Evolutionary conservation across 2,888 invertebrate genomes (phyloP), one percentile per base, ranked within the genome.

Genomic region (Alcis repandata): DNA sequence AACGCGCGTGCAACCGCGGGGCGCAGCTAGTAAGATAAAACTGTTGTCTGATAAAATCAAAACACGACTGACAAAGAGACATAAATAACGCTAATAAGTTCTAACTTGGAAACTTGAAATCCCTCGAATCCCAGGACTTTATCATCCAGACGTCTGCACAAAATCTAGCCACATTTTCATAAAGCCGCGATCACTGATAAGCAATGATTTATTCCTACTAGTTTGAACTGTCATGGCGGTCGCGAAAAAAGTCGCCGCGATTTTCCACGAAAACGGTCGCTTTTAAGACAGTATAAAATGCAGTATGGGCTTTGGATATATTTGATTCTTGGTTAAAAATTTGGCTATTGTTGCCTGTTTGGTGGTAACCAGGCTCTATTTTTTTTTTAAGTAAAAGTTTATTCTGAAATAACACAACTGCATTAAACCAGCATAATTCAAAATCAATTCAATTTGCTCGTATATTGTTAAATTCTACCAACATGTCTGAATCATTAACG

Each of bases 121-220:
- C 32, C 52, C 59, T 33, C 2, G 43, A 59, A 58, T 51, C 52
- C 38, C 32, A 17, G 13, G 41, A 38, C 7, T 53, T 66, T 71
- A 68, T 71, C 68, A 71, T 63, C 56, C 27, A 62, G 68, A 67
- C 65, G 68, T 69, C 71, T 69, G 60, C 70, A 70, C 70, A 70
- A 71, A 73, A 69, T 69, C 70, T 69, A 59, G 57, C 68, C 70
- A 68, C 73, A 71, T 73, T 73, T 73, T 73, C 73, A 73, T 70
- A 73, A 73, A 66, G 66, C 61, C 32, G 33, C 60, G 73, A 72
- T 72, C 71, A 54, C 68, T 62, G 73, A 74, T 74, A 74, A 72
- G 67, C 67, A 65, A 70, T 74, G 72, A 74, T 74, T 74, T 74
- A 74, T 74, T 69, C 69, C 64, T 52, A 58, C 70, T 69, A 71